Base-by-base conservation (phyloP, 2,888 invertebrate genomes). In the Leptura quadrifasciata region DNA sequence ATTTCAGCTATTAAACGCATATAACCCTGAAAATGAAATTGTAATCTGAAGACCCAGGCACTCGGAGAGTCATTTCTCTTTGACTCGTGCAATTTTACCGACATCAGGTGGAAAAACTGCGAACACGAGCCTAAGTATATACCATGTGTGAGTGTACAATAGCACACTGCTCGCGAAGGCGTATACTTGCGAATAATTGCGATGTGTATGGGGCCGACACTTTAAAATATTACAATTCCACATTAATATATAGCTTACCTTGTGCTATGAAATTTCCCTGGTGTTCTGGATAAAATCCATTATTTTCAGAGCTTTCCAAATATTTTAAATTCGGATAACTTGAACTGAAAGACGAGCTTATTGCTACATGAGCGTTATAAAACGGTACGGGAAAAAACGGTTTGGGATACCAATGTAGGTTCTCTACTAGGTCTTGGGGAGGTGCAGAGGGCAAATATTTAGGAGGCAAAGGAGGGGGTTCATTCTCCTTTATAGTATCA, bases 381-480 rank as follows among this genome's bases (percentile, higher is more conserved):
- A 61, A 73, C 20, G 72, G 76, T 8, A 63, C 31, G 15, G 77
- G 72, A 68, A 61, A 76, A 57, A 79, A 82, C 18, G 82, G 80
- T 60, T 81, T 81, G 12, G 81, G 80, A 54, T 75, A 76, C 84
- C 85, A 85, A 21, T 75, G 76, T 35, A 77, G 64, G 64, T 81
- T 76, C 55, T 82, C 81, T 15, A 81, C 76, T 35, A 84, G 72
- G 75, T 87, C 86, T 71, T 84, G 86, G 0, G 88, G 88, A 10
- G 88, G 88, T 10, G 88, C 88, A n/a, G 88, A 88, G 4, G 87
- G 88, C 74, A 81, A 81, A 69, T 85, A 82, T 60, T 85, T 82
- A 17, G 86, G 86, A 24, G 85, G 85, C 52, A 85, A 57, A 21
- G 84, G 81, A 18, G 85, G 84, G 3, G 82, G 78, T 21, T 63